Evolutionary conservation across 2,113 vertebrate species (phyloP), one percentile per base, ranked within the genome.

Genomic region (Bucco capensis): DNA sequence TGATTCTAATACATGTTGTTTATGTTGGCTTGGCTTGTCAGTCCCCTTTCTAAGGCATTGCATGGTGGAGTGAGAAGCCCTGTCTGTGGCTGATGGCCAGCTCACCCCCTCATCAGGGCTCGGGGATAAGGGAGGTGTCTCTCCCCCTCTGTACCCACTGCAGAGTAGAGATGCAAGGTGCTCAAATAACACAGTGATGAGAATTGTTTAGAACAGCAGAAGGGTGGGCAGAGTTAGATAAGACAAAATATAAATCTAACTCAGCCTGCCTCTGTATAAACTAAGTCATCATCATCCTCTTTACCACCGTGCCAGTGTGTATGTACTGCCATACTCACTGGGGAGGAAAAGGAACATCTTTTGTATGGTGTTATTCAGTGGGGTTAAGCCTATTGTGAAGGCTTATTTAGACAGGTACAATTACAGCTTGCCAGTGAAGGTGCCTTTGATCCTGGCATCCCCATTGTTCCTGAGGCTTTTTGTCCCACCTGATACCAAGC

Each of bases 391-490:
- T n/a, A 4, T 54, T 83, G 30, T 65, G 38, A 90, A 76, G 72
- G 70, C 8, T 94, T 54, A n/a, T 88, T 89, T 83, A 78, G 79
- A 73, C 35, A 54, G 35, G 35, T 65, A 58, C 31, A 72, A 23
- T 58, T 80, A 61, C 71, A 57, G 81, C 37, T 78, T 8, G 10
- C 17, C 35, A 64, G 85, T 27, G 57, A 66, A 64, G 65, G 31
- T 60, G 83, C 64, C 88, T 96, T 95, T 96, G 95, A 91, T 96
- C 86, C 37, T 23, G 2, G 33, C 65, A 61, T 24, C 21, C 56
- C 79, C 57, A 54, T 60, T 86, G 44, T 83, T 94, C 58, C 53
- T 70, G 51, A 17, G 82, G 77, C 69, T 93, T 95, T 95, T 89
- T 92, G 79, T 84, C 86, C 79, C n/a, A 19, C 44, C 90, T 3